Evolutionary conservation across 1,140 invertebrate genomes (phyloP).

Genomic region (Plectrocnemia conspersa): DNA sequence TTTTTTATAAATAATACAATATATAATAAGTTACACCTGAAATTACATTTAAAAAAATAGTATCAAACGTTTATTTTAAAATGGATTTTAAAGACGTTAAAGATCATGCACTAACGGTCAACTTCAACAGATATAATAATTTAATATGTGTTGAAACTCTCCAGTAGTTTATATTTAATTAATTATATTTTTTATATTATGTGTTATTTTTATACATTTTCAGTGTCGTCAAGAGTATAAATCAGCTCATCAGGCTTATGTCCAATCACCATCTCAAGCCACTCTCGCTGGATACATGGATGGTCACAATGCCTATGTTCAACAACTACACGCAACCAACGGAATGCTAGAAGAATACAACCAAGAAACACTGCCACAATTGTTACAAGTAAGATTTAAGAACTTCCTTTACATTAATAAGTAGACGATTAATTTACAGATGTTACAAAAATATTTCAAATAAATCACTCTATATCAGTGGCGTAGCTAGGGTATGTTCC

Average conservation of each 20-base stretch:
- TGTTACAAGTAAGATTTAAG: constrained; percentile 63
- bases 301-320: constrained; percentile 89
- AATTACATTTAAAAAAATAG: too few species aligned
- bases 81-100: too few species aligned
- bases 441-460: too few species aligned
- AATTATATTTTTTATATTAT: constrained; percentile 1
- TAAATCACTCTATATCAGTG: too few species aligned
- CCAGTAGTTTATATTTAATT: neutral
- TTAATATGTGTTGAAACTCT: neutral
- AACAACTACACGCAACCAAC: constrained; percentile 88
- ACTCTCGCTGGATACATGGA: constrained; percentile 78
- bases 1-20: too few species aligned
- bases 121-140: neutral
- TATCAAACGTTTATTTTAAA: too few species aligned
- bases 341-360: constrained; percentile 73
- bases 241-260: constrained; percentile 71
- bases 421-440: too few species aligned
- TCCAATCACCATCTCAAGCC: constrained; percentile 59
- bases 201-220: constrained; percentile 30
- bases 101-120: too few species aligned
- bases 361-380: constrained; percentile 67
- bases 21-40: too few species aligned
- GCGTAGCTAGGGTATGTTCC: too few species aligned
- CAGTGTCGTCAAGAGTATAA: constrained; percentile 84
- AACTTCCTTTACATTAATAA: too few species aligned